Evolutionary conservation across 2,888 invertebrate species (phyloP), one percentile per base, ranked within the genome.

Genomic region (Spatulosminthurus flaviceps): DNA sequence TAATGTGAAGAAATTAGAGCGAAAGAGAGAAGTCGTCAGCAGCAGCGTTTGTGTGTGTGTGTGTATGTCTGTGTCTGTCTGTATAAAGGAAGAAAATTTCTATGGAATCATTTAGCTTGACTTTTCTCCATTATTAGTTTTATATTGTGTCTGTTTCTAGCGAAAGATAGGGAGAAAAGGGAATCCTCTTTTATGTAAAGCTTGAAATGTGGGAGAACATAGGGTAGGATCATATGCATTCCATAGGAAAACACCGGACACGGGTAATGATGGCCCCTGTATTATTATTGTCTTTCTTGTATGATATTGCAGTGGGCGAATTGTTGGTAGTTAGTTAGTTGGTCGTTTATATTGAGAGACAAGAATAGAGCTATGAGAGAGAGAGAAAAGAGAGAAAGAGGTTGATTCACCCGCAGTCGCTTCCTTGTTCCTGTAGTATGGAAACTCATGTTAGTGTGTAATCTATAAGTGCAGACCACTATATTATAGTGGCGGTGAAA

Each of bases 1-100:
- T 51, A 51, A 51, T 51, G 51, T 67, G 19, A 67, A 67, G 67
- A 28, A 67, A 67, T 67, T 24, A 67, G 67, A 28, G 67, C 26
- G 28, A 67, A 19, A 67, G 67, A 66, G 26, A 28, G n/a, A 51
- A 67, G 67, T 28, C 26, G 67, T 19, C n/a, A 67, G 67, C 13
- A 16, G n/a, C n/a, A n/a, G n/a, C n/a, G n/a, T n/a, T n/a, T n/a
- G n/a, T n/a, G n/a, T n/a, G n/a, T n/a, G n/a, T n/a, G n/a, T n/a
- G n/a, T n/a, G n/a, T n/a, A n/a, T n/a, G n/a, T n/a, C n/a, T n/a
- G n/a, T n/a, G n/a, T n/a, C n/a, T n/a, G 11, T 64, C 22, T 64
- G 2, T 64, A 22, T 51, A 51, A 51, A 51, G 51, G 51, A 51
- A 5, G 51, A 19, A 51, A 51, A 51, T 51, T 51, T 51, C 51